These are phyloP conservation scores for Zosterops hypoxanthus DNA, from an alignment of 2,113 vertebrate species.

Conservation along the genomic window DNA sequence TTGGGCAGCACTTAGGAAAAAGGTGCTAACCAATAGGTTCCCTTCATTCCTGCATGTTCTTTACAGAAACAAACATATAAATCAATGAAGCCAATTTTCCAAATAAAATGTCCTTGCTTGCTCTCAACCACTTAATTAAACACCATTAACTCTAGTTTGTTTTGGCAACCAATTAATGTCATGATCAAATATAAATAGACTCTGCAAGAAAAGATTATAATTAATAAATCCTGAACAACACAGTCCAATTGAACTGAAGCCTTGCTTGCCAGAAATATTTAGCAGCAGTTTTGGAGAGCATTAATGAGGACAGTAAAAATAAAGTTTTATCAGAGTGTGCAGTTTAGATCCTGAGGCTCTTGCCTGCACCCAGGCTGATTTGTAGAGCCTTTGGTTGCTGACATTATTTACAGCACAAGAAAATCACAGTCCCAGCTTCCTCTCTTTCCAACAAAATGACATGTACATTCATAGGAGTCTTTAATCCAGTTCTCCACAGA, in stretches of 20 bases:
- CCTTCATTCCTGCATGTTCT: background rate
- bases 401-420: background rate
- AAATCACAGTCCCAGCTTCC: background rate
- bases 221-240: conserved; percentile 73
- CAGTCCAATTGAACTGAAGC: conserved; percentile 46
- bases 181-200: conserved; percentile 72
- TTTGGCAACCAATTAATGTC: conserved; percentile 76
- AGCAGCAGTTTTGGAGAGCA: conserved; percentile 43
- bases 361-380: background rate
- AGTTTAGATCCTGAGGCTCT: background rate
- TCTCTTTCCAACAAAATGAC: background rate
- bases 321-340: conserved; percentile 42
- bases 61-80: conserved; percentile 41
- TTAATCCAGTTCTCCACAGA: background rate
- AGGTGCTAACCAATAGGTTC: background rate
- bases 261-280: conserved; percentile 62
- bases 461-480: background rate
- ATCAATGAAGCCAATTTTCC: conserved; percentile 61
- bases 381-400: background rate
- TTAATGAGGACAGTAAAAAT: conserved; percentile 54
- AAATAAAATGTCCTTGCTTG: conserved; percentile 63
- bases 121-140: conserved; percentile 75
- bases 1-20: background rate
- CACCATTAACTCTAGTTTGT: conserved; percentile 74
- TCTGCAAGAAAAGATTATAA: conserved; percentile 68